These are phyloP conservation scores for Anastrepha ludens DNA, from an alignment of 1,140 invertebrate genomes.

Conservation along the genomic window DNA sequence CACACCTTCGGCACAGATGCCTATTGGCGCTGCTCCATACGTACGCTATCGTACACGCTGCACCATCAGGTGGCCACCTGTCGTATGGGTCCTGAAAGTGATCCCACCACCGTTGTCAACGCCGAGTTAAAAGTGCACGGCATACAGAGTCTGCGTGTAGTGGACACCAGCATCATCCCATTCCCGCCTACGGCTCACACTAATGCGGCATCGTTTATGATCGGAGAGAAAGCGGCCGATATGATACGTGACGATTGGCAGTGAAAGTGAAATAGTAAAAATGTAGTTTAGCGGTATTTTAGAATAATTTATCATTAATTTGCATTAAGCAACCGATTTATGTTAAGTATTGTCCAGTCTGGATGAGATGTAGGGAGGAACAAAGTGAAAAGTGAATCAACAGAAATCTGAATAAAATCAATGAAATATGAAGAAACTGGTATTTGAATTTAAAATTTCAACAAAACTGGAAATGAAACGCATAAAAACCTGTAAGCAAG, in stretches of 20 bases:
- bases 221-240: slow-evolving; percentile 91
- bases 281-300: background rate
- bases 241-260: slow-evolving; percentile 82
- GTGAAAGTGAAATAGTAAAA: slow-evolving; percentile 25
- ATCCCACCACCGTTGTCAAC: slow-evolving; percentile 85
- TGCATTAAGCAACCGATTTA: background rate
- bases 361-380: background rate
- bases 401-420: background rate
- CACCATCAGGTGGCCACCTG: slow-evolving; percentile 85
- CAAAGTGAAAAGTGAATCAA: slow-evolving; percentile 9
- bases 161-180: slow-evolving; percentile 86
- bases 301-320: background rate
- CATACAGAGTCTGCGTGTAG: slow-evolving; percentile 81
- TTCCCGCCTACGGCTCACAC: slow-evolving; percentile 82
- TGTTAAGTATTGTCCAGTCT: background rate
- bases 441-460: background rate
- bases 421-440: background rate
- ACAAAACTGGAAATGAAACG: background rate
- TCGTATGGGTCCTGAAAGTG: slow-evolving; percentile 84
- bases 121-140: slow-evolving; percentile 84
- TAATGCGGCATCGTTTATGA: slow-evolving; percentile 86
- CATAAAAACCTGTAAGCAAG: background rate
- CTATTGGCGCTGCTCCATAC: slow-evolving; percentile 85
- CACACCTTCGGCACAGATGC: slow-evolving; percentile 78
- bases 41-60: slow-evolving; percentile 79